Percentiles rank a stretch among this genome's conserved stretches.
Evolutionary conservation across 1,140 invertebrate genomes (phyloP).

Genomic region (Coenobita brevimanus): DNA sequence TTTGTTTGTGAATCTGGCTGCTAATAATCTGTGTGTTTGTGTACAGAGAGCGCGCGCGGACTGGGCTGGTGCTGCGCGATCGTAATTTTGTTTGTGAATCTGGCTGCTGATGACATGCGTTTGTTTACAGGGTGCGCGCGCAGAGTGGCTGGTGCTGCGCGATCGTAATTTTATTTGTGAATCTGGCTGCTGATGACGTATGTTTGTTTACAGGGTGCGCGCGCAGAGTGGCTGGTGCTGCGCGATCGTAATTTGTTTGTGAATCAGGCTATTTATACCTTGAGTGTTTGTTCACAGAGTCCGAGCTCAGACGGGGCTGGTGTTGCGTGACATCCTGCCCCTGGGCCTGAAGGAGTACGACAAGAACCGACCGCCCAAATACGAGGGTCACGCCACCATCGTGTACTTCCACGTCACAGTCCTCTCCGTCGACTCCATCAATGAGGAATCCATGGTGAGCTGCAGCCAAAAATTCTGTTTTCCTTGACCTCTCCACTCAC

Average conservation of each 20-base stretch:
- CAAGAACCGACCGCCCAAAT: conserved; percentile 90
- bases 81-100: no score
- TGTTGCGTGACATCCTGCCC: conserved; percentile 83
- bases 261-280: neutral
- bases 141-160: no score
- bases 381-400: conserved; percentile 86
- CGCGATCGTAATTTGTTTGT: neutral
- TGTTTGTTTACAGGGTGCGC: neutral
- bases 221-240: neutral
- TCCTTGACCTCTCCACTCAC: no score
- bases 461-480: no score
- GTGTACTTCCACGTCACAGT: conserved; percentile 93
- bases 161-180: neutral
- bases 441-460: conserved; percentile 93
- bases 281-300: conserved; percentile 29
- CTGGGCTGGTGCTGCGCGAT: no score
- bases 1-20: no score
- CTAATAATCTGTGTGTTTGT: no score
- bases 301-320: conserved; percentile 63
- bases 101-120: no score
- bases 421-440: conserved; percentile 89
- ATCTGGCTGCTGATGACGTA: no score
- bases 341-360: conserved; percentile 89
- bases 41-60: no score
- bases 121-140: no score